Evolutionary conservation across 2,113 vertebrate genomes (phyloP), one percentile per base, ranked within the genome.

Genomic region (Puffinus mauretanicus): DNA sequence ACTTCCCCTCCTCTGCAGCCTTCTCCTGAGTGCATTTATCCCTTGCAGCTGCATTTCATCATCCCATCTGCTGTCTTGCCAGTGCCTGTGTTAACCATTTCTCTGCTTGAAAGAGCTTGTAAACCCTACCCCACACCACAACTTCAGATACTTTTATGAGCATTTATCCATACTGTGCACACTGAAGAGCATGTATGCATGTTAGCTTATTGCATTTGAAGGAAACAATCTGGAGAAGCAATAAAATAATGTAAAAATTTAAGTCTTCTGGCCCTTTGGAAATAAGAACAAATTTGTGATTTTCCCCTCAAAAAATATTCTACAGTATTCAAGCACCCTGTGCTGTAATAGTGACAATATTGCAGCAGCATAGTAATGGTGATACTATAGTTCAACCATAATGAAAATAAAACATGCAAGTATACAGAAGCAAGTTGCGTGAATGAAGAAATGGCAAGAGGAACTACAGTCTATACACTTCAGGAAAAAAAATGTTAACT

Each of bases 21-120:
- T 91, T 94, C 78, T 95, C 52, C 78, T 86, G 46, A 95, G 78
- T 77, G 70, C 75, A 76, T 94, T 96, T 93, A 95, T 96, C 66
- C 94, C 94, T 96, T 93, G 82, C 94, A 96, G 92, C 93, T 96
- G 94, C 92, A 93, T 90, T 96, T 93, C 78, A 77, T 90, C 92
- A 93, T 88, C 49, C 94, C 94, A 96, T 96, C 93, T 96, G 89
- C 95, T 95, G 71, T 54, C 95, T 93, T 95, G 29, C 29, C 75
- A 89, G 44, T 27, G 81, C 11, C 9, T 54, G 20, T 0, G 0
- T 96, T 96, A 97, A 96, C 93, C 17, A 40, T 86, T 90, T 91
- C 70, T 52, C 62, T 92, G 49, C 87, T 57, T 65, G 46, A 82
- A 95, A 80, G 30, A 72, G 17, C 27, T 66, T 75, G 22, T 30